Conservation (phyloP, 2,888 invertebrate genomes). For the Himalopsyche japonica region DNA sequence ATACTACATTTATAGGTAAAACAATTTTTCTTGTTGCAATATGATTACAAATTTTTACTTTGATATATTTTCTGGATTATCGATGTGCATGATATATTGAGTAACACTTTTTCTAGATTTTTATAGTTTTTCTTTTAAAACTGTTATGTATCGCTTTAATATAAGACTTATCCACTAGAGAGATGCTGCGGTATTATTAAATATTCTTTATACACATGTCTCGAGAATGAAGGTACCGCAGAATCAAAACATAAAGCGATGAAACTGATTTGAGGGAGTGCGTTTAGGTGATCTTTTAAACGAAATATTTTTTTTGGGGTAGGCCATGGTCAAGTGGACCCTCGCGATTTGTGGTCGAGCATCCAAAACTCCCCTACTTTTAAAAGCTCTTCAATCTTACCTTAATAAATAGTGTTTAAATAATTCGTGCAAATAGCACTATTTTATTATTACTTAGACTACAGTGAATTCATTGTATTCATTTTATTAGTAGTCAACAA, state of each 20-base stretch:
- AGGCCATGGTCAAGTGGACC: slow-evolving; percentile 10
- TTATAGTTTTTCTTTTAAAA: too few relatives aligned
- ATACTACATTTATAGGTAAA: too few relatives aligned
- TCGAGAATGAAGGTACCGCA: neutral
- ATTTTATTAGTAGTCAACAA: too few relatives aligned
- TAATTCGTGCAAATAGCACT: too few relatives aligned
- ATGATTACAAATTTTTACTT: too few relatives aligned
- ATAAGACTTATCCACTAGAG: neutral
- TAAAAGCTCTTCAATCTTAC: neutral
- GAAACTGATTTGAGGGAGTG: slow-evolving; percentile 1
- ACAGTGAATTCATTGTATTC: too few relatives aligned
- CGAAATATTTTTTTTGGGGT: neutral
- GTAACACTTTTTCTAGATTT: too few relatives aligned
- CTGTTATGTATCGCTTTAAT: neutral
- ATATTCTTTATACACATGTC: neutral
- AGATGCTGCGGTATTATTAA: neutral
- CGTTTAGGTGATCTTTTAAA: slow-evolving; percentile 1
- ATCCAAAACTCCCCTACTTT: neutral
- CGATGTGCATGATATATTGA: too few relatives aligned
- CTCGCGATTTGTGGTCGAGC: neutral
- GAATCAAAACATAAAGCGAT: neutral
- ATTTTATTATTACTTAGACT: too few relatives aligned
- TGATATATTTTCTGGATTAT: too few relatives aligned
- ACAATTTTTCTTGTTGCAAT: too few relatives aligned
- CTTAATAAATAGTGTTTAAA: neutral